Percentiles rank a stretch among this genome's conserved stretches.
These are phyloP conservation scores for Tenualosa ilisha DNA, from an alignment of 2,797 vertebrate genomes.

Conservation along the genomic window DNA sequence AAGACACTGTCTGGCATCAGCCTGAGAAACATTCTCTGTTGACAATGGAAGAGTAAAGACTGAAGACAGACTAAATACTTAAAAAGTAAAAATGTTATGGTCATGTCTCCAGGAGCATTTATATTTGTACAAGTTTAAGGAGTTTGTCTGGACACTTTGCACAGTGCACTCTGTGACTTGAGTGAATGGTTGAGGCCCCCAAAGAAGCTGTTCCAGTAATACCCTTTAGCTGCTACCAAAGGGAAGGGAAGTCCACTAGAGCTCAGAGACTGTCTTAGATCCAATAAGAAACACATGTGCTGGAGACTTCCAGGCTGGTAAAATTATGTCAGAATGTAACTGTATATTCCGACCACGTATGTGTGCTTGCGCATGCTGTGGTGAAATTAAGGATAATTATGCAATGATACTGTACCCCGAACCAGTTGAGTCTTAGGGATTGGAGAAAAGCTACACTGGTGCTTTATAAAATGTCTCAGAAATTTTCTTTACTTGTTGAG, in stretches of 20 bases:
- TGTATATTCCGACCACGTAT: neutral
- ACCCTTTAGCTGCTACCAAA: neutral
- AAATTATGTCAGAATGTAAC: neutral
- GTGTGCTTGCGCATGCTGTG: neutral
- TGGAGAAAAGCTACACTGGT: neutral
- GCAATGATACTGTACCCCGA: neutral
- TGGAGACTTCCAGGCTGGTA: neutral
- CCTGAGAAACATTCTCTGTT: neutral
- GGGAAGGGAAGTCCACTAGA: neutral
- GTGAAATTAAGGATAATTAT: neutral
- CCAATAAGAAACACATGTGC: conserved; percentile 12
- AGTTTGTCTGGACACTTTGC: neutral
- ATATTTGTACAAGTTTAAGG: neutral
- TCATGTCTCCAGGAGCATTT: neutral
- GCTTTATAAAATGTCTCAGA: neutral
- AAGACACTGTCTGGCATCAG: neutral
- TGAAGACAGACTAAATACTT: neutral
- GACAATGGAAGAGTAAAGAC: neutral
- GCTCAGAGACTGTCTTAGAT: neutral
- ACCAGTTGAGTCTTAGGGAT: neutral
- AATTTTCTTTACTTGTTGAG: neutral
- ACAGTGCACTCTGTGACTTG: neutral
- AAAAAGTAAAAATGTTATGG: neutral
- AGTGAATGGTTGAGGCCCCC: neutral
- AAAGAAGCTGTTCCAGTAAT: neutral